Base-by-base conservation (phyloP, 2,888 invertebrate species). In the Gasteruption jaculator region DNA sequence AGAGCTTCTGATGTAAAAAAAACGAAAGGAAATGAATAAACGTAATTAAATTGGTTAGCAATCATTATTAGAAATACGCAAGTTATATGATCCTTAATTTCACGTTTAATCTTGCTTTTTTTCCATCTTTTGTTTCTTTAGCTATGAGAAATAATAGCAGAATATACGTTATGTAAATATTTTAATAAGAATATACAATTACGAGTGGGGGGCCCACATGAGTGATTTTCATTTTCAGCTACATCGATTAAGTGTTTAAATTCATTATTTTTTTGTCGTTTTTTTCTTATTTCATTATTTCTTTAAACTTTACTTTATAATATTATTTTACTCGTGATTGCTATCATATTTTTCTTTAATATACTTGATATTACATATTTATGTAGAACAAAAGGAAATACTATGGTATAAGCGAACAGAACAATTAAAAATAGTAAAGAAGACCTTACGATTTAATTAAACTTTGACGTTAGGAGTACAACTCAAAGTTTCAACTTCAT, bases 181-280 rank as follows among this genome's bases (percentile, higher is more conserved):
- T 61, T n/a, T 65, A 63, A 60, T 65, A 61, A 61, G 59, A 65
- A 63, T 64, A 68, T 65, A 65, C 60, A 61, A 63, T 59, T 53
- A 56, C 51, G 65, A n/a, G n/a, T n/a, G n/a, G n/a, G n/a, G 65
- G 65, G 65, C 65, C 65, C 67, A 64, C 62, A 48, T 54, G 50
- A 40, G n/a, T n/a, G n/a, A n/a, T 19, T 33, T 53, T 50, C 38
- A 46, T 53, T 63, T 59, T 58, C 52, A 57, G 54, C 65, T 65
- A 67, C 62, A 61, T 63, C 52, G 53, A 62, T 61, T n/a, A 52
- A 60, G 50, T 60, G 57, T 55, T 58, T 53, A 48, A 56, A 54
- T 49, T 41, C 41, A 42, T 47, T 48, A 48, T 47, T 40, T 52
- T 52, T 57, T 56, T 56, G n/a, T n/a, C n/a, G n/a, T n/a, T 57